Conservation (phyloP, 2,888 invertebrate genomes). For the Synergus itoensis region DNA sequence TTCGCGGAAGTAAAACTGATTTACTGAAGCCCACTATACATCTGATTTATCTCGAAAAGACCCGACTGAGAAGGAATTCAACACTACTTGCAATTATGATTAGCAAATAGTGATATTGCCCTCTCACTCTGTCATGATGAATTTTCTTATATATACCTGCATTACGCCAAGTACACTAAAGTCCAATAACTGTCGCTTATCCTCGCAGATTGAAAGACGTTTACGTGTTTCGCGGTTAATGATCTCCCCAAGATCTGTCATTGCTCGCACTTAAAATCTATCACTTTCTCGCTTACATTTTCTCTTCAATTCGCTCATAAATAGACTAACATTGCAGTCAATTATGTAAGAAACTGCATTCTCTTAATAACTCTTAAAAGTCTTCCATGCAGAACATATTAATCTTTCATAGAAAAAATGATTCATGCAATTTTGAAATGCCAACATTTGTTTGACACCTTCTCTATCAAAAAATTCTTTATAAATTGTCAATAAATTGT, state of each 20-base stretch:
- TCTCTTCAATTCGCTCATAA: background rate
- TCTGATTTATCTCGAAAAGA: constrained; percentile 21
- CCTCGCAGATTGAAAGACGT: constrained; percentile 17
- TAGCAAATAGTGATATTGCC: background rate
- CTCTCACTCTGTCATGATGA: constrained; percentile 20
- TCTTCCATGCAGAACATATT: background rate
- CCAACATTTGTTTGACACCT: background rate
- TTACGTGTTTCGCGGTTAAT: constrained; percentile 32
- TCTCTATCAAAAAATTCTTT: background rate
- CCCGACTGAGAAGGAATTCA: background rate
- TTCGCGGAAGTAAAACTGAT: background rate
- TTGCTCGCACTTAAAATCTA: constrained; percentile 7
- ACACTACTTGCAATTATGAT: constrained; percentile 7
- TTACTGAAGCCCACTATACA: background rate
- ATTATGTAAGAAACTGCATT: background rate
- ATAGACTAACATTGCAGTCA: background rate
- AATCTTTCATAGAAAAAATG: background rate
- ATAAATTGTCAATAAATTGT: background rate
- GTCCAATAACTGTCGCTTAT: constrained; percentile 25
- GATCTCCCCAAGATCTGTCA: background rate
- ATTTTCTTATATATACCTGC: constrained; percentile 16
- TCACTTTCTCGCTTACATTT: background rate
- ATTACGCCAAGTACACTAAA: constrained; percentile 33
- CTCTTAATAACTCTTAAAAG: background rate
- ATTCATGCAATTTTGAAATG: background rate